Conservation (phyloP, 2,888 invertebrate species). For the Brenthis daphne region DNA sequence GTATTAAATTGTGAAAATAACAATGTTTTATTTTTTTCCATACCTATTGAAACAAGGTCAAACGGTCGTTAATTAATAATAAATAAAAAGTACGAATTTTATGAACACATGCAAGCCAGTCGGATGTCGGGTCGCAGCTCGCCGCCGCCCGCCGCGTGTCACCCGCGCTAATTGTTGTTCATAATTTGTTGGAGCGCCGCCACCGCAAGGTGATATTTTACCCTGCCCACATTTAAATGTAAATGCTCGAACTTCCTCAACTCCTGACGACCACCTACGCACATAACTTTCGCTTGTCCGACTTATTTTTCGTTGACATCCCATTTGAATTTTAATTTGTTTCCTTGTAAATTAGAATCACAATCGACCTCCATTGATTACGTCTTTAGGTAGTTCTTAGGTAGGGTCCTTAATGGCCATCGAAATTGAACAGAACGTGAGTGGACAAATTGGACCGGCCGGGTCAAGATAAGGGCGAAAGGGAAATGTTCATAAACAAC, state of each 20-base stretch:
- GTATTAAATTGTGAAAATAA: neutral
- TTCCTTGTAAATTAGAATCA: conserved; percentile 49
- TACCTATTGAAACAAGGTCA: conserved; percentile 9
- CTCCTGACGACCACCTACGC: conserved; percentile 62
- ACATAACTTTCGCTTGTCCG: conserved; percentile 69
- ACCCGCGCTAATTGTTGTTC: conserved; percentile 70
- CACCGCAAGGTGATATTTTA: conserved; percentile 70
- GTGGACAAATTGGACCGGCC: conserved; percentile 77
- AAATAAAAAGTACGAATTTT: conserved; percentile 1
- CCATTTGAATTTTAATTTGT: conserved; percentile 60
- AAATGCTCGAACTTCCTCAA: conserved; percentile 67
- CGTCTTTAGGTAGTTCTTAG: conserved; percentile 50
- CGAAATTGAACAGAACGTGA: conserved; percentile 76
- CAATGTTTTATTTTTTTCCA: neutral
- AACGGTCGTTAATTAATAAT: conserved; percentile 2
- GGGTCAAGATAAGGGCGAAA: conserved; percentile 77
- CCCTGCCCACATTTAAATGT: conserved; percentile 72
- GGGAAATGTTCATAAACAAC: conserved; percentile 78
- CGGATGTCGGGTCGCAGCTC: neutral
- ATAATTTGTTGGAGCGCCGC: conserved; percentile 62
- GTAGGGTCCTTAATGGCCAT: conserved; percentile 75
- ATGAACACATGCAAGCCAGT: neutral
- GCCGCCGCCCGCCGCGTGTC: conserved; percentile 36
- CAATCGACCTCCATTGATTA: conserved; percentile 39
- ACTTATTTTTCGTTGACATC: conserved; percentile 56